phyloP scores from a whole-genome alignment of 2,113 vertebrate genomes.

The Callocephalon fimbriatum region DNA sequence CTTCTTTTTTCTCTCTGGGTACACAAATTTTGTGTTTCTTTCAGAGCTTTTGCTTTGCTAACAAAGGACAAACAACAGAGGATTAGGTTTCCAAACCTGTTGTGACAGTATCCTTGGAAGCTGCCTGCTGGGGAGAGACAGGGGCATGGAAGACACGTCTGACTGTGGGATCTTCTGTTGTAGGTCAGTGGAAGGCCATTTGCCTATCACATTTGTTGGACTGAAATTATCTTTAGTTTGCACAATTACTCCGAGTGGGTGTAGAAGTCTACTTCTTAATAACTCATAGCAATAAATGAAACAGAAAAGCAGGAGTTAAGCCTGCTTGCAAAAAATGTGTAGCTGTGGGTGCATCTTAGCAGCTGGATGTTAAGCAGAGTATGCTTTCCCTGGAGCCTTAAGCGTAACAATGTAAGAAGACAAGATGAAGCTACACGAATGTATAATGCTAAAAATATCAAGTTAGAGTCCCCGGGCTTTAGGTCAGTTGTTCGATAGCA shows the following conservation, averaged over 20 bases:
- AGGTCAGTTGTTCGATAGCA: neutral
- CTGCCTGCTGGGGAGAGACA: neutral
- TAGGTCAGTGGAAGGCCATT: neutral
- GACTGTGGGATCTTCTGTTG: neutral
- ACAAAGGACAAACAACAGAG: neutral
- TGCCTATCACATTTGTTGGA: fast-evolving
- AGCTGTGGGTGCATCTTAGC: neutral
- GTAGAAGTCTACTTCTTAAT: neutral
- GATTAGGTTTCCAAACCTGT: neutral
- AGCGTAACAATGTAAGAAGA: neutral
- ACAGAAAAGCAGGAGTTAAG: neutral
- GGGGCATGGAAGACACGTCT: neutral
- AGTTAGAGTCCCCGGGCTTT: neutral
- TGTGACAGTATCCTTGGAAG: neutral
- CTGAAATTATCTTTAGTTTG: neutral
- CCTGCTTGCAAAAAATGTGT: neutral
- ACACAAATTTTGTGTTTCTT: neutral
- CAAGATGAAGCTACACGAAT: neutral
- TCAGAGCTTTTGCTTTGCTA: neutral
- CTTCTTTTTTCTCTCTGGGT: neutral
- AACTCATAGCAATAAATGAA: neutral
- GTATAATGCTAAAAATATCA: slow-evolving; percentile 5
- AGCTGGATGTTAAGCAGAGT: neutral
- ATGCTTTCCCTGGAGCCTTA: neutral
- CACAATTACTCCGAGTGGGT: neutral